Base-by-base conservation (phyloP, 2,888 invertebrate genomes). In the Coelinius sp. region DNA sequence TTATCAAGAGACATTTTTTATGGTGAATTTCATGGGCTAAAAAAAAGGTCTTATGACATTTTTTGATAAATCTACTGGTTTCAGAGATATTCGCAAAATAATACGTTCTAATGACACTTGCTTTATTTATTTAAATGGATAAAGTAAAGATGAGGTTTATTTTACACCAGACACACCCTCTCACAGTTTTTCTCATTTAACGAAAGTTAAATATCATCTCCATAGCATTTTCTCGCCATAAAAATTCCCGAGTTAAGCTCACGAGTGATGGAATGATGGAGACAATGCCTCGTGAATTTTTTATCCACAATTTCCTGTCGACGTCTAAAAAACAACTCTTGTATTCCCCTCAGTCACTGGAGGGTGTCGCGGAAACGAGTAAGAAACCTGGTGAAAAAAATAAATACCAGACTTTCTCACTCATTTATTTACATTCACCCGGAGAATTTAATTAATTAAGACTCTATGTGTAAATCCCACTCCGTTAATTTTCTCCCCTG, bases 231-330 rank as follows among this genome's bases (percentile, higher is more conserved):
- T 59, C 14, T 10, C n/a, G 25, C 0, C 20, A 35, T 59, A 35
- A 31, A 20, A 35, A 59, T 59, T 35, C 3, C 14, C 10, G 59
- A 59, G 35, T 59, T 59, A 20, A 59, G 35, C 17, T 31, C 4
- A 35, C 2, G 14, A 35, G 35, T 59, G 56, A 59, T 7, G 35
- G 20, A 8, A 59, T 17, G 24, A 31, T 31, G 14, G 53, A 56
- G 70, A 52, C 66, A 73, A 71, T 67, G 68, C 62, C 71, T 2
- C 17, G 25, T 76, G 71, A 75, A 76, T 77, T 78, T 74, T 77
- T 76, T 74, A 78, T 76, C 79, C 73, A 76, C 75, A 77, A 80
- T 78, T 77, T 75, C 69, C 41, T 59, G 68, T 71, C 68, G 53
- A 52, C 20, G 22, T 68, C 27, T 22, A 70, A 73, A 68, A 63